Base-by-base conservation (phyloP, 2,113 vertebrate genomes). In the Syrrhaptes paradoxus region DNA sequence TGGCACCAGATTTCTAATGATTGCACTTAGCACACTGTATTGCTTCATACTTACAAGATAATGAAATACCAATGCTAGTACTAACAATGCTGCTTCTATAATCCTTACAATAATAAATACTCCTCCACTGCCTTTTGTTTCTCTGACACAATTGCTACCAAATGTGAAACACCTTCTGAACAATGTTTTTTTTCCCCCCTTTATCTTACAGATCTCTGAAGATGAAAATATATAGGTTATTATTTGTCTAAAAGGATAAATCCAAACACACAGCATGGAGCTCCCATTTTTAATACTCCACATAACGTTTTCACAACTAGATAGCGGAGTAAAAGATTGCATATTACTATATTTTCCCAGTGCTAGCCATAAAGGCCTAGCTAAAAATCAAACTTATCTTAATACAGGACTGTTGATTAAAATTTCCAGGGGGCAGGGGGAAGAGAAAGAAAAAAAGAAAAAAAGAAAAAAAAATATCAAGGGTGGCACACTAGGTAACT, bases 1-100 rank as follows among this genome's bases (percentile, higher is more conserved):
- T 13, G 19, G 68, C 34, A 87, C 5, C 20, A 19, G 1, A 1
- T 72, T 87, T 75, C 38, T 65, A 48, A n/a, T 7, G 54, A 45
- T 0, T 36, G 38, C 1, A 1, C 41, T 57, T 8, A 36, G 34
- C 6, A 3, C 17, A 26, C 11, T 32, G 20, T 9, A 67, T 55
- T 10, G 24, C 7, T 45, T 73, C n/a, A 15, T 12, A 72, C 32
- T 45, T 45, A 52, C 12, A 68, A 57, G 41, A 48, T 19, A 68
- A 85, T 17, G 8, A 88, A 85, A 87, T 31, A 41, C 8, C 58
- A 79, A 19, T 20, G 17, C 25, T 18, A 65, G 15, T 14, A 45
- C 21, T 57, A 62, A 84, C 26, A 41, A 28, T 8, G 19, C 25
- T 55, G 29, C 8, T 73, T 38, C 51, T 67, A 11, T 66, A 57